Evolutionary conservation across 1,140 invertebrate species (phyloP), one percentile per base, ranked within the genome.

Genomic region (Cephus cinctus): DNA sequence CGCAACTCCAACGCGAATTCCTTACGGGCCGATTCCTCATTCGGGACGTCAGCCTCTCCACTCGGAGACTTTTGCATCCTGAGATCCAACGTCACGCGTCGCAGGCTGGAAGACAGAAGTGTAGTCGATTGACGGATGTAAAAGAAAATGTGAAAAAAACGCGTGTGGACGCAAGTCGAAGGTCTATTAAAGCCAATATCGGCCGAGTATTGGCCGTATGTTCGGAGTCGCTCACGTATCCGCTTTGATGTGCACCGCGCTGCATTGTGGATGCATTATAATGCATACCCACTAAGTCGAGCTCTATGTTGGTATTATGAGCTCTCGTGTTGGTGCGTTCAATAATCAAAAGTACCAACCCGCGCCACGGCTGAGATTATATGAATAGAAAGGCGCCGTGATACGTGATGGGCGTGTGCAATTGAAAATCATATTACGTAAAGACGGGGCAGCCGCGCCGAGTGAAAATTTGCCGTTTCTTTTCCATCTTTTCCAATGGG

Each of bases 191-290:
- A n/a, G n/a, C n/a, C n/a, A n/a, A n/a, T n/a, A n/a, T n/a, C n/a
- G n/a, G n/a, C n/a, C n/a, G n/a, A n/a, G n/a, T n/a, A n/a, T n/a
- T n/a, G n/a, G n/a, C n/a, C n/a, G n/a, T n/a, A n/a, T n/a, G n/a
- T n/a, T n/a, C n/a, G n/a, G n/a, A n/a, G n/a, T 46, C 40, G 56
- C 63, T 69, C 67, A 69, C 67, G 69, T 70, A 66, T 47, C 18
- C 40, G 45, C 64, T 70, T 71, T 71, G 69, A 71, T 69, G 67
- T 65, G 52, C 55, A 67, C 67, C 69, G 67, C 69, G 40, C 58
- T 64, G 66, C 59, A 70, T 66, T 61, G 65, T 59, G 50, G 66
- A 63, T 67, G 65, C 63, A 70, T 70, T 70, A 68, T 70, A 69
- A 71, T 71, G 61, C 58, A 54, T 55, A 50, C 55, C 56, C 54